Evolutionary conservation across 2,888 invertebrate genomes (phyloP).

Genomic region (Germaria angustata): DNA sequence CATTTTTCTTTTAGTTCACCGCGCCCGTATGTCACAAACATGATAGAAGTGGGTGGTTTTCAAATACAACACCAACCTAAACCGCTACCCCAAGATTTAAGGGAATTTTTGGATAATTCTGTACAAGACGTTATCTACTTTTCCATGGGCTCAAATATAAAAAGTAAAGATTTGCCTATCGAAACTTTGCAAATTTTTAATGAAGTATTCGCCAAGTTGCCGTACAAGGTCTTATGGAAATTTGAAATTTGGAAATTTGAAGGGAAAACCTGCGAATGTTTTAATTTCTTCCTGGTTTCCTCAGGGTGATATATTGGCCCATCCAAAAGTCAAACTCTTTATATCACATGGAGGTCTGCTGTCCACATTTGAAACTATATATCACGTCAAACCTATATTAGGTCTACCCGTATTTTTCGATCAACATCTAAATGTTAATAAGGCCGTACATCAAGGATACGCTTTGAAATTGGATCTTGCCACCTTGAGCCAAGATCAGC

Average conservation of each 20-base stretch:
- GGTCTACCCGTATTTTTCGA: slow-evolving; percentile 80
- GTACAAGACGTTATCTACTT: slow-evolving; percentile 80
- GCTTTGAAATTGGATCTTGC: slow-evolving; percentile 30
- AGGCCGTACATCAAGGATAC: slow-evolving; percentile 68
- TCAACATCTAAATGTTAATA: slow-evolving; percentile 79
- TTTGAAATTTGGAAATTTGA: slow-evolving; percentile 76
- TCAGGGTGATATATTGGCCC: slow-evolving; percentile 77
- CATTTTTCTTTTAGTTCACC: slow-evolving; percentile 74
- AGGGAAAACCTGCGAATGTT: slow-evolving; percentile 70
- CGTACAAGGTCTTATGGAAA: slow-evolving; percentile 79
- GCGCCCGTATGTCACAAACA: slow-evolving; percentile 76
- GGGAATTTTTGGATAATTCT: slow-evolving; percentile 77
- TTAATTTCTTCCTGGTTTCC: slow-evolving; percentile 77
- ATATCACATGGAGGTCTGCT: slow-evolving; percentile 79
- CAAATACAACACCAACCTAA: slow-evolving; percentile 73
- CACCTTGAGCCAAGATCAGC: neutral
- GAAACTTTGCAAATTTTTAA: slow-evolving; percentile 70
- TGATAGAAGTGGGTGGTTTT: slow-evolving; percentile 78
- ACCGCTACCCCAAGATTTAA: slow-evolving; percentile 74
- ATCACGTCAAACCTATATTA: slow-evolving; percentile 79
- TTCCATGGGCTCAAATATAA: slow-evolving; percentile 79
- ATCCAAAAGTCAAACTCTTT: slow-evolving; percentile 78
- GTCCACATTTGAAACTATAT: slow-evolving; percentile 78
- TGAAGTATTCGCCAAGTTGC: slow-evolving; percentile 68
- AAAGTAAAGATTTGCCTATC: slow-evolving; percentile 71